phyloP scores from a whole-genome alignment of 1,140 invertebrate species.

The Listronotus bonariensis region DNA sequence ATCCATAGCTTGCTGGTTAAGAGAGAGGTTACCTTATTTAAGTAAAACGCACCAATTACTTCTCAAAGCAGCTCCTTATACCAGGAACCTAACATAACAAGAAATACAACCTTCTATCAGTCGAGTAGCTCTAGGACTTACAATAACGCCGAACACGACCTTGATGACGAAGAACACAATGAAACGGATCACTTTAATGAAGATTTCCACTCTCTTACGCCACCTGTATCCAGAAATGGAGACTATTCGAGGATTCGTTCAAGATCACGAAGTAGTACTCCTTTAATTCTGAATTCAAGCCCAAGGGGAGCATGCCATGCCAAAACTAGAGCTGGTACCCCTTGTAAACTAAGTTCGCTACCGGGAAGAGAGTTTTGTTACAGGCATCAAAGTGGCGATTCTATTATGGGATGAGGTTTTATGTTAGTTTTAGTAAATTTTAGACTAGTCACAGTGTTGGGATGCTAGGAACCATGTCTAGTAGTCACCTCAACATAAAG shows the following conservation, averaged over 20 bases:
- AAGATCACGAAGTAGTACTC: constrained; percentile 46
- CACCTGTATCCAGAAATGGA: constrained; percentile 47
- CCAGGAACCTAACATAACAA: no score
- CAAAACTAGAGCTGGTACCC: constrained; percentile 49
- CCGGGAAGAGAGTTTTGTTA: constrained; percentile 50
- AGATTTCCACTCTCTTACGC: constrained; percentile 42
- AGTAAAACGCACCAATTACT: no score
- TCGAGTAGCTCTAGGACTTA: neutral
- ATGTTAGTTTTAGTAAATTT: neutral
- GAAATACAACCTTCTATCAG: neutral
- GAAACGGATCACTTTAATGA: constrained; percentile 35
- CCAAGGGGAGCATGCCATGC: constrained; percentile 43
- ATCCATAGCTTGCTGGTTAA: no score
- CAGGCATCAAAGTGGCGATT: constrained; percentile 48
- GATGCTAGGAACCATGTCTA: neutral
- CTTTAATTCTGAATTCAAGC: constrained; percentile 37
- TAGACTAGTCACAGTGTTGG: no score
- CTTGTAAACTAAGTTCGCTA: constrained; percentile 46
- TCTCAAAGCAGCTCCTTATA: neutral
- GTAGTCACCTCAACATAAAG: no score
- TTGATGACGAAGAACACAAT: neutral
- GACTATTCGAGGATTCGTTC: constrained; percentile 34
- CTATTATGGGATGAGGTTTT: constrained; percentile 40
- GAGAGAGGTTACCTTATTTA: no score
- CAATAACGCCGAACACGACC: neutral